Conservation (phyloP, 2,888 invertebrate genomes). For the Macrosiphum euphorbiae region DNA sequence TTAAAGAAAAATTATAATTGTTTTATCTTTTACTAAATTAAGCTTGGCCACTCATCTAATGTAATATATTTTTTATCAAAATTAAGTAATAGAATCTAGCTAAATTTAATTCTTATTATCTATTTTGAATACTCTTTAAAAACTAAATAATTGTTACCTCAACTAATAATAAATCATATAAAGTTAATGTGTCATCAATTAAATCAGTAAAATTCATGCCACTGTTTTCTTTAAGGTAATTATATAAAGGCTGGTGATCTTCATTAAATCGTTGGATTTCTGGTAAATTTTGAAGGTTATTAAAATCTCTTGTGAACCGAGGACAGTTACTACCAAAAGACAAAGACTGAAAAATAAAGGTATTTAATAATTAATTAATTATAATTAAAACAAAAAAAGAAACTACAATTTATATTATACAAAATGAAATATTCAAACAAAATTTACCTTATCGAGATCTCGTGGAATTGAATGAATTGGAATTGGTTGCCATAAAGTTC, state of each 20-base stretch:
- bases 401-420: not conserved
- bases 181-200: conserved; percentile 67
- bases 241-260: conserved; percentile 76
- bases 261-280: conserved; percentile 74
- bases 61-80: not conserved
- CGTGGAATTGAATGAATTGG: conserved; percentile 76
- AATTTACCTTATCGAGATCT: conserved; percentile 56
- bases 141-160: conserved; percentile 67
- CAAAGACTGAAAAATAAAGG: conserved; percentile 54
- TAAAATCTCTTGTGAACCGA: conserved; percentile 75
- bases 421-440: not conserved
- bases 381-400: not conserved
- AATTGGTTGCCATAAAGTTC: conserved; percentile 75
- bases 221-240: conserved; percentile 76
- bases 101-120: not conserved
- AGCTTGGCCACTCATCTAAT: not conserved
- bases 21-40: not conserved
- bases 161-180: conserved; percentile 44
- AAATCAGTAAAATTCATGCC: conserved; percentile 72
- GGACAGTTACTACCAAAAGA: conserved; percentile 76
- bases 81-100: not conserved
- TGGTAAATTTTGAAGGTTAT: conserved; percentile 72
- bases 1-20: not conserved
- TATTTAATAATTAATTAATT: not conserved
- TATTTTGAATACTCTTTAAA: not conserved